Base-by-base conservation (phyloP, 2,888 invertebrate genomes). In the Drosophila ezoana region DNA sequence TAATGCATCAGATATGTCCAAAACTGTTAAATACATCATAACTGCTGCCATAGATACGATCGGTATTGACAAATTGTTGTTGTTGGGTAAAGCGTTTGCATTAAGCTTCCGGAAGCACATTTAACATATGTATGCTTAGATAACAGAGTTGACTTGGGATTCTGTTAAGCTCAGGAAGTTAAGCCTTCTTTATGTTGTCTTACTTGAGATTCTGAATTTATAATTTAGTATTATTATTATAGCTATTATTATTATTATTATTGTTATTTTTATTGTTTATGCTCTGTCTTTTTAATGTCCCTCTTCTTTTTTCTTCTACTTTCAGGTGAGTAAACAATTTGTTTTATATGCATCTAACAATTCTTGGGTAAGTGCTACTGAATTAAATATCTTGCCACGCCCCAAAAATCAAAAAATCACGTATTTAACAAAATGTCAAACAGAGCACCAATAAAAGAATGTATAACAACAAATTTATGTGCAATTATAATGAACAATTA, bases 241-340 rank as follows among this genome's bases (percentile, higher is more conserved):
- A 5, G 5, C 5, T 23, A 23, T 23, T 11, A 16, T 4, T 11
- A 16, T 3, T 43, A 28, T 11, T n/a, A 20, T 43, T 18, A 10
- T 32, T 44, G 16, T 18, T 14, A 6, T 23, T 10, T 13, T 23
- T 43, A 4, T 45, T 45, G 32, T 40, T 20, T 18, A 38, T 35
- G 2, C 10, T 43, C 20, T 38, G 13, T 16, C 45, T 38, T 40
- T 20, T 32, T 8, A 40, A 38, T 53, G 9, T 64, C 28, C 14
- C 16, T n/a, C 1, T 6, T 54, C 10, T 16, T 47, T 38, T 43
- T 52, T 51, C n/a, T 6, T 56, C 11, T 78, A 16, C 37, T 79
- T 84, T 11, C 64, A 81, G 80, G 85, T 81, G 56, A 81, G 80
- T 85, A 51, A 47, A 63, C 11, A 45, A 13, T 37, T 53, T 37